Conservation (phyloP, 2,888 invertebrate genomes). For the Syrista parreyssii region DNA sequence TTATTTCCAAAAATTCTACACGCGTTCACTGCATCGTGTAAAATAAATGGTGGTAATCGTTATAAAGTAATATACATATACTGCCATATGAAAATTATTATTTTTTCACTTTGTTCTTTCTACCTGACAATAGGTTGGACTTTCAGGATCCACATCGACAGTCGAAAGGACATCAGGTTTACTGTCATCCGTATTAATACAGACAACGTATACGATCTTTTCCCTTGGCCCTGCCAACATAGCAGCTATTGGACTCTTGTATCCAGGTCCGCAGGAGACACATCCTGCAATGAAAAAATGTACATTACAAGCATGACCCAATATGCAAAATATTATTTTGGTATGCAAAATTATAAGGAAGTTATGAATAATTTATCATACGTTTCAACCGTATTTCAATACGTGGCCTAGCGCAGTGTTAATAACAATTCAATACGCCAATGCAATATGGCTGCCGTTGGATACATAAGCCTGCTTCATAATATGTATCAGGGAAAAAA, state of each 20-base stretch:
- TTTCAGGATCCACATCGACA: slow-evolving; percentile 90
- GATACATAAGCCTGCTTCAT: background rate
- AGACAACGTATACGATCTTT: slow-evolving; percentile 88
- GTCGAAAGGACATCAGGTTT: slow-evolving; percentile 91
- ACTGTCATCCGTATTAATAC: slow-evolving; percentile 80
- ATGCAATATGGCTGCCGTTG: background rate
- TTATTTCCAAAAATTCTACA: background rate
- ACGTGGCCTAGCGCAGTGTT: background rate
- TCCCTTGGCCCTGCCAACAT: slow-evolving; percentile 86
- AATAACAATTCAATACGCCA: background rate
- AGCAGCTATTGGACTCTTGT: slow-evolving; percentile 83
- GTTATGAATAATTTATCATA: background rate
- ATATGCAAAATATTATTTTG: background rate
- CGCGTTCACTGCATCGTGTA: too few relatives aligned
- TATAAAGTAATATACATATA: background rate
- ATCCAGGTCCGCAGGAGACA: slow-evolving; percentile 75
- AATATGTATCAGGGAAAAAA: background rate
- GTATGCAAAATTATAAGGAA: background rate
- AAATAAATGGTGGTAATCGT: background rate
- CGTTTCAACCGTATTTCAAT: background rate
- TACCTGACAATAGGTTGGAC: slow-evolving; percentile 87
- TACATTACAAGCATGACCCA: background rate
- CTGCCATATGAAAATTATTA: background rate
- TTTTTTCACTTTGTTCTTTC: background rate
- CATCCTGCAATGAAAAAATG: slow-evolving; percentile 23